Evolutionary conservation across 2,113 vertebrate genomes (phyloP).

Genomic region (Chloebia gouldiae): DNA sequence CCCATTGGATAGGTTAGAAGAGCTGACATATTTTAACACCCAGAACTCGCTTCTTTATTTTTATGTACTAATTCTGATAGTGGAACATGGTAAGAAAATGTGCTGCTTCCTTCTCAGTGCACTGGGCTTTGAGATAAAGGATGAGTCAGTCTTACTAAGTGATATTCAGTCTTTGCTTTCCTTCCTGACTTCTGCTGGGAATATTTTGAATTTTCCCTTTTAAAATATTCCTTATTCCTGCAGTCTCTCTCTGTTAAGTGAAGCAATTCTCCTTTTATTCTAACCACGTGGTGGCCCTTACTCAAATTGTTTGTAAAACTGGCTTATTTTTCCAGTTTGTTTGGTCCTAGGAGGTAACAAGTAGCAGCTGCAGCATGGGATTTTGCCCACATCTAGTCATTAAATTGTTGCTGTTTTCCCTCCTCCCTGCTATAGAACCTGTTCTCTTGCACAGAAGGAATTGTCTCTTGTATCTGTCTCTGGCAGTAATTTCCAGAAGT

Average conservation of each 20-base stretch:
- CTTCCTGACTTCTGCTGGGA: not conserved
- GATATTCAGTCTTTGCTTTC: not conserved
- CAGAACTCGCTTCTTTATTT: not conserved
- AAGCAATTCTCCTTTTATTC: not conserved
- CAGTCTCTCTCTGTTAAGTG: not conserved
- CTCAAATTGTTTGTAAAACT: not conserved
- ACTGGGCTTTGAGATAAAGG: not conserved
- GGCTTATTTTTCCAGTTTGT: not conserved
- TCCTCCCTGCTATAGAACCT: not conserved
- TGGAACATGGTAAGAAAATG: not conserved
- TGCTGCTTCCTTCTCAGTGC: not conserved
- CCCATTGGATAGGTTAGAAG: not conserved
- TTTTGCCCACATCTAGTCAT: not conserved
- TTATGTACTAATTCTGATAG: not conserved
- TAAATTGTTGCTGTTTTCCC: not conserved
- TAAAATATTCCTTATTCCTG: not conserved
- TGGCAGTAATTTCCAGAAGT: not conserved
- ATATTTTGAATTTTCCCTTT: not conserved
- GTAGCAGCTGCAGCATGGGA: not conserved
- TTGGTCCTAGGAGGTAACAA: not conserved
- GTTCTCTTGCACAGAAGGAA: not conserved
- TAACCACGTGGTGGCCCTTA: not conserved
- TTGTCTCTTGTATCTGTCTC: not conserved
- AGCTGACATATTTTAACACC: not conserved
- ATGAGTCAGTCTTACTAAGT: not conserved